A percentile compares a stretch with the other conserved stretches of the same genome.
phyloP scores from a whole-genome alignment of 2,888 invertebrate species.

The Polia nebulosa region DNA sequence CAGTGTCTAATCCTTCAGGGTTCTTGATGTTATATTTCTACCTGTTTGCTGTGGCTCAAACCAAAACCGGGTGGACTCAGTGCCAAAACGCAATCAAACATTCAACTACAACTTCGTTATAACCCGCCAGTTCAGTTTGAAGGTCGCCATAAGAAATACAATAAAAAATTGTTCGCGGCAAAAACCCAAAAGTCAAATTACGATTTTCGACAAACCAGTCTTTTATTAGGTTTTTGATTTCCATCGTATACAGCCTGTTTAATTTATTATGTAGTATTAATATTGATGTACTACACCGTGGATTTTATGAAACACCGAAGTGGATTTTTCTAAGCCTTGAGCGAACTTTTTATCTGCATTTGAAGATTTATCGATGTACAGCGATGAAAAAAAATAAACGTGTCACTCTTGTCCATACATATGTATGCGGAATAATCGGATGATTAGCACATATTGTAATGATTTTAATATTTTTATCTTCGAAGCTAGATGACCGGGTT shows the following conservation, averaged over 20 bases:
- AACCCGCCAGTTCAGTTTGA: constrained; percentile 29
- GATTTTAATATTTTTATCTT: background rate
- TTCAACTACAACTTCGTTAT: constrained; percentile 5
- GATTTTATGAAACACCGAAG: constrained; percentile 7
- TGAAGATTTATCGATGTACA: background rate
- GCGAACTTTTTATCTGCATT: background rate
- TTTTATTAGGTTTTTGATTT: constrained; percentile 56
- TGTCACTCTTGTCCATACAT: too few relatives aligned
- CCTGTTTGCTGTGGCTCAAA: background rate
- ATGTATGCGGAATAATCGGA: too few relatives aligned
- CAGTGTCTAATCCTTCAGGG: background rate
- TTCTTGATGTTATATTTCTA: background rate
- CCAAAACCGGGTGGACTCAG: background rate
- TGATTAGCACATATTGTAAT: background rate
- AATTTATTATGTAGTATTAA: constrained; percentile 47
- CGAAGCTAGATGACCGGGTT: too few relatives aligned
- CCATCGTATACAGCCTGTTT: constrained; percentile 15
- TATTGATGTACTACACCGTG: background rate
- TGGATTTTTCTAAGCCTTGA: background rate
- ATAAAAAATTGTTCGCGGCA: constrained; percentile 51
- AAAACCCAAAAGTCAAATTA: constrained; percentile 63
- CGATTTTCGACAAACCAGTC: constrained; percentile 58
- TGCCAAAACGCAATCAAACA: constrained; percentile 2
- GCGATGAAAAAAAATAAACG: background rate
- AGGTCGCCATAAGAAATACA: constrained; percentile 51